Evolutionary conservation across 2,888 invertebrate species (phyloP).

Genomic region (Xestia xanthographa): DNA sequence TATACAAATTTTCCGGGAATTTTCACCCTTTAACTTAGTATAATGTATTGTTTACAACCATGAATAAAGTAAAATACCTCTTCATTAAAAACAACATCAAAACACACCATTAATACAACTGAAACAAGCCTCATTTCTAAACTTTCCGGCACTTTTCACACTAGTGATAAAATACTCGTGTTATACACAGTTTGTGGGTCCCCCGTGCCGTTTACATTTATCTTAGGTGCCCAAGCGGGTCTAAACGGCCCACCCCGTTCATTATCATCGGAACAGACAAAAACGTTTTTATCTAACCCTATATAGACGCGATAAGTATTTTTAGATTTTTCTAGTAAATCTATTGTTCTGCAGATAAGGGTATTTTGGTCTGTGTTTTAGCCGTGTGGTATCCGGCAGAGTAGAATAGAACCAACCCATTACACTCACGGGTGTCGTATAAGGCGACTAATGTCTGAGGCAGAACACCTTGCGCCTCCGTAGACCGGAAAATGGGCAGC

Average conservation of each 20-base stretch:
- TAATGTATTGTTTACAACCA: neutral
- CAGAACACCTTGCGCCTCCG: too few species aligned
- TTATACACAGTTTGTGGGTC: conserved; percentile 8
- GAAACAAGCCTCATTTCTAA: neutral
- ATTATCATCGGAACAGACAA: conserved; percentile 43
- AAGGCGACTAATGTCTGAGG: too few species aligned
- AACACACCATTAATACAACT: neutral
- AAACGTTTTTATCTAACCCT: conserved; percentile 47
- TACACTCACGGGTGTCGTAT: too few species aligned
- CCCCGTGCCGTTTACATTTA: conserved; percentile 24
- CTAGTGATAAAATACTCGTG: neutral
- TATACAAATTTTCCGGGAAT: neutral
- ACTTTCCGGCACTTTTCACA: conserved; percentile 8
- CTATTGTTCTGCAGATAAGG: conserved; percentile 33
- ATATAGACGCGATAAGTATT: conserved; percentile 45
- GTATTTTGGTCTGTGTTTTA: neutral
- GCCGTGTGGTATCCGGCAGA: too few species aligned
- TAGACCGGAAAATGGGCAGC: too few species aligned
- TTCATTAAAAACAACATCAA: neutral
- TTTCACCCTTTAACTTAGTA: neutral
- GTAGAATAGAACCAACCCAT: too few species aligned
- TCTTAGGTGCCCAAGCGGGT: conserved; percentile 29
- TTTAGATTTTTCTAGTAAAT: conserved; percentile 38
- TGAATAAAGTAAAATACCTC: neutral
- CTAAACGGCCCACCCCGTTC: neutral